Evolutionary conservation across 2,888 invertebrate species (phyloP).

Genomic region (Philonicus albiceps): DNA sequence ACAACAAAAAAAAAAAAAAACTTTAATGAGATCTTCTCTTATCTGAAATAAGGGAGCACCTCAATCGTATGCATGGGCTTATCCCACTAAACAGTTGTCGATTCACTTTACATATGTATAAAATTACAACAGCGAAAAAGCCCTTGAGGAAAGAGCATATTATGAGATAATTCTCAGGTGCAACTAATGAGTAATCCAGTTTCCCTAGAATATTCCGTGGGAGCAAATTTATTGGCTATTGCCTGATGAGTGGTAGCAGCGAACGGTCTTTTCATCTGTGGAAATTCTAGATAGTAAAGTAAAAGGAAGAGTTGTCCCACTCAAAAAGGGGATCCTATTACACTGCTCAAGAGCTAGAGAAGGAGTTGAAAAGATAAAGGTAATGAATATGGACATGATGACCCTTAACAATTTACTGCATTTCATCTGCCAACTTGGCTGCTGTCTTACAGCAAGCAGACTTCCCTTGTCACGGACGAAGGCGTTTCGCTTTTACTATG

Average conservation of each 20-base stretch:
- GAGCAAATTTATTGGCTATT: not conserved
- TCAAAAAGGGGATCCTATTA: not conserved
- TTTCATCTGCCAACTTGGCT: not conserved
- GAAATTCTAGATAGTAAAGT: not conserved
- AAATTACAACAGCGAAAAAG: not conserved
- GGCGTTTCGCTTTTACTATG: not conserved
- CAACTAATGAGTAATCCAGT: not conserved
- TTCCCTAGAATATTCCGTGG: not conserved
- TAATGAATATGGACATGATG: not conserved
- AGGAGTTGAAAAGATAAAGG: not conserved
- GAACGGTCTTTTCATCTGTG: not conserved
- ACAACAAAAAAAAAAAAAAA: conserved; percentile 4
- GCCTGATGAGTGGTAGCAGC: not conserved
- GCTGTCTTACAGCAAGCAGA: not conserved
- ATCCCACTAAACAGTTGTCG: not conserved
- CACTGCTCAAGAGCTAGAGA: not conserved
- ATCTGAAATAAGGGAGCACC: not conserved
- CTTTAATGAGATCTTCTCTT: conserved; percentile 39
- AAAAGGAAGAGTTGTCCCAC: not conserved
- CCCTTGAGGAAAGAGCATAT: not conserved
- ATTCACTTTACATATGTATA: not conserved
- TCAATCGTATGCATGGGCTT: conserved; percentile 1
- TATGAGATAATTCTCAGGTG: not conserved
- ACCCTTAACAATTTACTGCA: not conserved
- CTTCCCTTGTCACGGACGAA: not conserved